Evolutionary conservation across 1,140 invertebrate genomes (phyloP).

Genomic region (Batillaria attramentaria): DNA sequence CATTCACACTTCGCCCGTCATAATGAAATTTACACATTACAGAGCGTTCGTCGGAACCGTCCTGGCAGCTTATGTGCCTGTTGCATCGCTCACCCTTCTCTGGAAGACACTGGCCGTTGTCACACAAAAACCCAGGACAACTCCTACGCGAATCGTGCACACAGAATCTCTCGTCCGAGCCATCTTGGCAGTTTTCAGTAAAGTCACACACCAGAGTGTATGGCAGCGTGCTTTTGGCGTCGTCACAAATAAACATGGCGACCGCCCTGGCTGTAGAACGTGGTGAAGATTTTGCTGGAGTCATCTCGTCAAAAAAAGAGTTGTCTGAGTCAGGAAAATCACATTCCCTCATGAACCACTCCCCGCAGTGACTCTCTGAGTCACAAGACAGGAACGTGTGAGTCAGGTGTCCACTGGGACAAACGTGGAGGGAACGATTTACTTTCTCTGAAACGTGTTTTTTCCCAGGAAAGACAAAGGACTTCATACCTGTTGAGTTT

Average conservation of each 20-base stretch:
- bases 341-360: background rate
- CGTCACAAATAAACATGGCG: slow-evolving; percentile 1
- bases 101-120: slow-evolving; percentile 17
- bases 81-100: background rate
- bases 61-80: background rate
- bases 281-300: background rate
- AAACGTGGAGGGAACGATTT: background rate
- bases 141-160: background rate
- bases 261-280: no score
- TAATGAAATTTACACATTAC: background rate
- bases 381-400: slow-evolving; percentile 1
- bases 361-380: background rate
- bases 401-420: background rate
- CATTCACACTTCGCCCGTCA: background rate
- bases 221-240: background rate
- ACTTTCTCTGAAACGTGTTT: background rate
- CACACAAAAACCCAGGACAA: slow-evolving; percentile 5
- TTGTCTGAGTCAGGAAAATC: background rate
- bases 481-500: background rate
- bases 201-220: slow-evolving; percentile 29
- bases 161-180: slow-evolving; percentile 17
- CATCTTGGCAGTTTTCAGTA: background rate
- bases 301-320: background rate
- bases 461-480: no score
- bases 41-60: background rate